Base-by-base conservation (phyloP, 2,888 invertebrate genomes). In the Caenorhabditis wallacei region DNA sequence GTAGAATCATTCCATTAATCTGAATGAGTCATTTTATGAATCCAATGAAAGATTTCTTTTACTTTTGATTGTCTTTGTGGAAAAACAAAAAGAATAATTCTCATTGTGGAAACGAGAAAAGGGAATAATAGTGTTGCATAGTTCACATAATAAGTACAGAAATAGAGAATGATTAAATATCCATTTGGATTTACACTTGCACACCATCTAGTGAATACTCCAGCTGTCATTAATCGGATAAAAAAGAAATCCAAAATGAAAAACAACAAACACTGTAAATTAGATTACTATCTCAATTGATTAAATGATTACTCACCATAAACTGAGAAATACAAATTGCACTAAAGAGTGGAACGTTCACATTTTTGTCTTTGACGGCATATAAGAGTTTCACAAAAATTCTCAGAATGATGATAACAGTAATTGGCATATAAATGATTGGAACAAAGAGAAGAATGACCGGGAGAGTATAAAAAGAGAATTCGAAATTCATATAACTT, bases 151-250 rank as follows among this genome's bases (percentile, higher is more conserved):
- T 59, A 69, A 2, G 81, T 69, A 26, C 35, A n/a, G 5, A 59
- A 11, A 61, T 64, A 81, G 1, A 81, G 46, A 16, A 40, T n/a
- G 13, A 53, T 72, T 4, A 80, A 13, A n/a, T 20, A 80, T 18
- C 46, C 57, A 64, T 72, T 80, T 10, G 80, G 80, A 16, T 22
- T 10, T 0, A 64, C 64, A 51, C 43, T 56, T 22, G 80, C 80
- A 72, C 80, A 80, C 75, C 80, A 81, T 11, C 57, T 56, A 2
- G 81, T 81, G 37, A 81, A 75, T 11, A 71, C 8, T 30, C 81
- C 69, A 18, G 75, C 59, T 0, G 71, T 63, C 11, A 59, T 57
- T 0, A 81, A 46, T 10, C 81, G 81, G 43, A 81, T 13, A n/a
- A 46, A 35, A 35, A 71, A 10, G 48, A 51, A 66, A 48, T 81